Evolutionary conservation across 2,113 vertebrate species (phyloP), one percentile per base, ranked within the genome.

Genomic region (Etia nguti): DNA sequence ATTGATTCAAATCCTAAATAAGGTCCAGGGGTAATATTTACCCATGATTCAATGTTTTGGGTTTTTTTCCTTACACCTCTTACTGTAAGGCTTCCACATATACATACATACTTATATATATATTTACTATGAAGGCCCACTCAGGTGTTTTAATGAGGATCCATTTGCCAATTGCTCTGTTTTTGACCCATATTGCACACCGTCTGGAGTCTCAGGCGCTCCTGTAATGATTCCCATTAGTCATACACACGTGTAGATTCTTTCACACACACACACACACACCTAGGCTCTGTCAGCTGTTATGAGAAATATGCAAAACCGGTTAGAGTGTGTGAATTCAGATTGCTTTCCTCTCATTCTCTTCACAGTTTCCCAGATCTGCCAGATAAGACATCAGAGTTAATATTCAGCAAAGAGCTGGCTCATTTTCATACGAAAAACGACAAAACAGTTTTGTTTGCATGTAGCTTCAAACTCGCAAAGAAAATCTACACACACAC

Each of bases 141-240:
- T 54, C 2, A 50, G 31, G 13, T 29, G 10, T 50, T 80, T 62
- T 16, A 2, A 3, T 36, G 10, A 10, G 6, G 31, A 43, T 24
- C 9, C 43, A 31, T 77, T 77, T 77, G 43, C 20, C 12, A 4
- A 79, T 68, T 62, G 55, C 59, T 88, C 18, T 52, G 36, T 79
- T 86, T 85, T 31, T 13, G 70, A 68, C 36, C 38, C 26, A 29
- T 48, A 22, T 60, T 50, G 48, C 62, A 34, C 31, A 81, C 13
- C 55, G 50, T 24, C 46, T 54, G 46, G 77, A 87, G 88, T 15
- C 89, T 92, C 41, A 89, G 50, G 87, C 88, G 75, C 48, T 83
- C 10, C 38, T 87, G 24, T 80, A 82, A 90, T 65, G 4, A 79
- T 41, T 86, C 65, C 81, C 54, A 88, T 94, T 92, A 86, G 86